These are phyloP conservation scores for Pomacea canaliculata DNA, from an alignment of 2,888 invertebrate species.

Conservation along the genomic window DNA sequence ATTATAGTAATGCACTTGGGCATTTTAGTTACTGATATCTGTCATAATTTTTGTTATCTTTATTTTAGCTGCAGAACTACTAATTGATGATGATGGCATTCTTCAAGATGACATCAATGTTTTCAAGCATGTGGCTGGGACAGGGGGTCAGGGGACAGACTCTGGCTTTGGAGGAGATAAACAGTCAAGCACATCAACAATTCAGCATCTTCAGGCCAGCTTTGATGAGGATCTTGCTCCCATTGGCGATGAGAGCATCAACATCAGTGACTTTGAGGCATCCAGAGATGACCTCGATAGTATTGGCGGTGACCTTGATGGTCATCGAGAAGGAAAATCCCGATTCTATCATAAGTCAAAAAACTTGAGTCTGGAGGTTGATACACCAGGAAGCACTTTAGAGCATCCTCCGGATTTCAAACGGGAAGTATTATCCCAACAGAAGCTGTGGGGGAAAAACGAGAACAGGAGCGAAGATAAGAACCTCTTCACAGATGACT, in stretches of 20 bases:
- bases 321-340: background rate
- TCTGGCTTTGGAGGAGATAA: conserved; percentile 62
- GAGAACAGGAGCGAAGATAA: conserved; percentile 25
- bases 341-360: background rate
- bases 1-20: too few relatives aligned
- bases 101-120: conserved; percentile 53
- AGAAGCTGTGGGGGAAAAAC: background rate
- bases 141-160: conserved; percentile 56
- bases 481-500: conserved; percentile 56
- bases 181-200: conserved; percentile 52
- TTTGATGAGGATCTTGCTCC: conserved; percentile 56
- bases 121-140: conserved; percentile 48
- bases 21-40: background rate
- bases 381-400: conserved; percentile 28
- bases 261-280: conserved; percentile 65
- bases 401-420: conserved; percentile 24
- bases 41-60: conserved; percentile 1
- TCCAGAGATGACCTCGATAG: conserved; percentile 58
- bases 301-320: conserved; percentile 39
- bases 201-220: conserved; percentile 54
- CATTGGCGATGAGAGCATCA: conserved; percentile 56
- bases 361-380: conserved; percentile 10
- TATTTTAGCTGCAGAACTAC: conserved; percentile 47
- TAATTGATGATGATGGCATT: conserved; percentile 65
- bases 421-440: background rate